Conservation (phyloP, 2,888 invertebrate species). For the Cantharis flavilabris region DNA sequence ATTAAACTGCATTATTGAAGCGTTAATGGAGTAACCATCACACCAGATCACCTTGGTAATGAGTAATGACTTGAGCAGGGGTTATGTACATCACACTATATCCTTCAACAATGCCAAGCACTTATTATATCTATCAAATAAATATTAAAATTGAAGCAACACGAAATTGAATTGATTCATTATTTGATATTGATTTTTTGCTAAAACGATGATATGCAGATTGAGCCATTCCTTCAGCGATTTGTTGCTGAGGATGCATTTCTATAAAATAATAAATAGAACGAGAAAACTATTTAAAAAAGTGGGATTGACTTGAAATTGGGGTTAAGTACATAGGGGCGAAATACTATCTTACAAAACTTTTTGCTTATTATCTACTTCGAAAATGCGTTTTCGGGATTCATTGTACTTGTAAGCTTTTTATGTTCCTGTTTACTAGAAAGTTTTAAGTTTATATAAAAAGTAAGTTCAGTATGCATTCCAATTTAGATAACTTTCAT, state of each 20-base stretch:
- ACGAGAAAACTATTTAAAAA: neutral
- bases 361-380: neutral
- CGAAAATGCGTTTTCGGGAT: conserved; percentile 35
- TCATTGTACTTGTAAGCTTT: conserved; percentile 37
- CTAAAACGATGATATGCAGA: neutral
- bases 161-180: neutral
- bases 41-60: conserved; percentile 37
- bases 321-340: neutral
- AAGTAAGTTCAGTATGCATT: neutral
- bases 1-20: conserved; percentile 29
- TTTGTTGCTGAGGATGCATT: neutral
- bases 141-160: neutral
- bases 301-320: neutral
- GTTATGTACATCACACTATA: neutral
- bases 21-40: conserved; percentile 38
- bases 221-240: neutral
- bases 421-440: conserved; percentile 46
- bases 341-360: neutral
- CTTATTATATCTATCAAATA: neutral
- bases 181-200: neutral
- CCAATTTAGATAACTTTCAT: neutral
- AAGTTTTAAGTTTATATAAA: conserved; percentile 27
- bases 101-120: neutral
- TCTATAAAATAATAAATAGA: neutral
- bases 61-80: conserved; percentile 4